phyloP scores from a whole-genome alignment of 2,888 invertebrate genomes.

The Latrodectus hesperus region DNA sequence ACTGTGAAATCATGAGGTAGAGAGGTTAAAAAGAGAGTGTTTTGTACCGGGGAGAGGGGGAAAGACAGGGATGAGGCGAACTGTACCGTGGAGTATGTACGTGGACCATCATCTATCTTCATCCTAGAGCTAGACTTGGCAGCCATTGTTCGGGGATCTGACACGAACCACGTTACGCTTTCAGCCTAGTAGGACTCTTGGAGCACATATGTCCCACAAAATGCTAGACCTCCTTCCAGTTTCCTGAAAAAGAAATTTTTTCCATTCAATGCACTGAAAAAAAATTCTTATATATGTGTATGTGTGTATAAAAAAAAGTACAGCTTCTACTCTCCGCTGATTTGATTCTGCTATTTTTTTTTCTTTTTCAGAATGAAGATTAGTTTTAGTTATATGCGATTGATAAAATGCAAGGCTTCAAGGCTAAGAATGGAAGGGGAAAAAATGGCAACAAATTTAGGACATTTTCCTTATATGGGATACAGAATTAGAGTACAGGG shows the following conservation, averaged over 20 bases:
- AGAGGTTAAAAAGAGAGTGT: slow-evolving; percentile 19
- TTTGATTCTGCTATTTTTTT: too few relatives aligned
- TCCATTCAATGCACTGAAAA: too few relatives aligned
- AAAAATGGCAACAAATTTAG: too few relatives aligned
- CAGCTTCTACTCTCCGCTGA: too few relatives aligned
- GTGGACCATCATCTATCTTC: slow-evolving; percentile 53
- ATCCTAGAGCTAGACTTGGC: slow-evolving; percentile 41
- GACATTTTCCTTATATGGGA: too few relatives aligned
- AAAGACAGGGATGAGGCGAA: not conserved
- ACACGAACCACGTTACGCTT: slow-evolving; percentile 51
- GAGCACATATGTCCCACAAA: slow-evolving; percentile 19
- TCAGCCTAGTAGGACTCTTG: slow-evolving; percentile 33
- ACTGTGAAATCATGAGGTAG: slow-evolving; percentile 58
- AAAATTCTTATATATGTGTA: too few relatives aligned
- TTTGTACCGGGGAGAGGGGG: slow-evolving; percentile 24
- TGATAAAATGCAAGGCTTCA: too few relatives aligned
- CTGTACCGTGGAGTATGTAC: not conserved
- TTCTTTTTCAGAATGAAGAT: too few relatives aligned
- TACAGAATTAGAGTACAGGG: too few relatives aligned
- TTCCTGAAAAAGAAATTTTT: not conserved
- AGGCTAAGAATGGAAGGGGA: too few relatives aligned
- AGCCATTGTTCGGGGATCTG: slow-evolving; percentile 51
- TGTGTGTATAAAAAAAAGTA: too few relatives aligned
- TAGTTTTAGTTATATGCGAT: too few relatives aligned
- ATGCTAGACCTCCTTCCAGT: slow-evolving; percentile 10